Conservation (phyloP, 2,113 vertebrate genomes). For the Hyaena hyaena region DNA sequence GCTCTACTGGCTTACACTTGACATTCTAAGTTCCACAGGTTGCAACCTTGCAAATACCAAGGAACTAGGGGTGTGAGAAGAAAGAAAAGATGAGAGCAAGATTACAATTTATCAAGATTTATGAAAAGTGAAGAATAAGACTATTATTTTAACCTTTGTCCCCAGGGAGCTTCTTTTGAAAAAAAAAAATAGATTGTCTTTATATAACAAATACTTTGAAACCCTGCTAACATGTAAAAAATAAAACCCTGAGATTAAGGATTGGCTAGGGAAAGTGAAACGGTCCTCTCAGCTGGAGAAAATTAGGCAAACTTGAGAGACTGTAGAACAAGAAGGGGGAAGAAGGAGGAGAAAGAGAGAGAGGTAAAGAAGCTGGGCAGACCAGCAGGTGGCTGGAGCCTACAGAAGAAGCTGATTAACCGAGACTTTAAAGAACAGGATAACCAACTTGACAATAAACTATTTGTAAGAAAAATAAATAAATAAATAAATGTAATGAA, state of each 20-base stretch:
- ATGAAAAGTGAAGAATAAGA: not conserved
- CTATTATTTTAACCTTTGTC: not conserved
- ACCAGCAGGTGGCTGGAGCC: not conserved
- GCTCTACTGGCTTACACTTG: not conserved
- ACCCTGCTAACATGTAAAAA: not conserved
- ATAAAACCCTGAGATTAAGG: not conserved
- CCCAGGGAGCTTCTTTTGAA: not conserved
- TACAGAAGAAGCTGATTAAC: not conserved
- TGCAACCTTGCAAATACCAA: not conserved
- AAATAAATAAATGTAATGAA: no score
- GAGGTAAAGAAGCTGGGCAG: not conserved
- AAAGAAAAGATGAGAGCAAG: not conserved
- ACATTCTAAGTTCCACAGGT: not conserved
- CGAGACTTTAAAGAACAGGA: not conserved
- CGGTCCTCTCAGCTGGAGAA: not conserved
- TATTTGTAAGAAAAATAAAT: no score
- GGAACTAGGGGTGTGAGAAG: not conserved
- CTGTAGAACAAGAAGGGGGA: not conserved
- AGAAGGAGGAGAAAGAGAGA: not conserved
- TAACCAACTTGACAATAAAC: no score
- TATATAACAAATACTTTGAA: not conserved
- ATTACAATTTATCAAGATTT: not conserved
- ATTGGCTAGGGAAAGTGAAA: not conserved
- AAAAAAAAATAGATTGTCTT: not conserved
- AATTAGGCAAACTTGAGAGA: not conserved